These are phyloP conservation scores for Peromyscus californicus DNA, from an alignment of 2,113 vertebrate genomes.

Conservation along the genomic window DNA sequence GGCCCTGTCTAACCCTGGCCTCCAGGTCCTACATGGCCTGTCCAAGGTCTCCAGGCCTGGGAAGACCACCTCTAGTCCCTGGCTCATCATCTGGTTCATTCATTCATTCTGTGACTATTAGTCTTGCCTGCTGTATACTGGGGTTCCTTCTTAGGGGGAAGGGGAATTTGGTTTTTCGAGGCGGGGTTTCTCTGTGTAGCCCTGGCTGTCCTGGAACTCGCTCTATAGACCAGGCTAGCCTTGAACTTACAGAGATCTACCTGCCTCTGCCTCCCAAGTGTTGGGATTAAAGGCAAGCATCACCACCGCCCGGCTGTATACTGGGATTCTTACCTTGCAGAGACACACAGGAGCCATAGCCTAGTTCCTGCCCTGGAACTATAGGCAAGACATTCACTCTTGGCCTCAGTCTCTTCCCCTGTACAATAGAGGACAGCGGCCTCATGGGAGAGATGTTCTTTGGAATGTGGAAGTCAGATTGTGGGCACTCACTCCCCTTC, in stretches of 20 bases:
- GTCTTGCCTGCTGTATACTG: neutral
- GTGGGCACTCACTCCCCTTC: neutral
- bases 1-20: neutral
- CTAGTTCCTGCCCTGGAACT: neutral
- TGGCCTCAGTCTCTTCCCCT: neutral
- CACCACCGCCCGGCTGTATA: neutral
- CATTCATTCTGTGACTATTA: neutral
- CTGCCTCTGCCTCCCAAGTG: too few species aligned
- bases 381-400: fast-evolving
- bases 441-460: fast-evolving
- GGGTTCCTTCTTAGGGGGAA: neutral
- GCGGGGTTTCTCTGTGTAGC: too few species aligned
- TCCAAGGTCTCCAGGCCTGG: neutral
- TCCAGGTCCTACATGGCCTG: neutral
- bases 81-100: neutral
- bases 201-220: too few species aligned
- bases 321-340: neutral
- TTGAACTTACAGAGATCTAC: too few species aligned
- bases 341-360: neutral
- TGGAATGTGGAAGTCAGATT: neutral
- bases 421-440: neutral
- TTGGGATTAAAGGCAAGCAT: too few species aligned
- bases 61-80: neutral
- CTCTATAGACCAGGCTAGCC: too few species aligned
- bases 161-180: too few species aligned